These are phyloP conservation scores for Oryzias sinensis DNA, from an alignment of 2,797 vertebrate species.

Conservation along the genomic window DNA sequence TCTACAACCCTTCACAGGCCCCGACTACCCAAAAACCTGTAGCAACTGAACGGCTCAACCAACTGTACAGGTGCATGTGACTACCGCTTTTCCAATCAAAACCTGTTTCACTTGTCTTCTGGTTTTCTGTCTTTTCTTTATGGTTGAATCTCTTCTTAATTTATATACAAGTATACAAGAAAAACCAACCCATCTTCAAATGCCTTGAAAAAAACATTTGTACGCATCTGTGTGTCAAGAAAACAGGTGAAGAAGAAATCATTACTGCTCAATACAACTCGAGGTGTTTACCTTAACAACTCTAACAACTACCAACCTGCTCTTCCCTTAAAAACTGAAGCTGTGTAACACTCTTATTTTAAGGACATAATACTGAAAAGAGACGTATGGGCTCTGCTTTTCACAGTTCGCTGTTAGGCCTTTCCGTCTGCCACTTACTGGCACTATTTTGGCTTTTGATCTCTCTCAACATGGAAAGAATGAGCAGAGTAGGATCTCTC, in stretches of 20 bases:
- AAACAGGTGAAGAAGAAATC: slow-evolving; percentile 12
- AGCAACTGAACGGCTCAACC: too few species aligned
- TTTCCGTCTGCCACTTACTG: slow-evolving; percentile 51
- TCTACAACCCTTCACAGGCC: too few species aligned
- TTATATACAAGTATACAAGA: not conserved
- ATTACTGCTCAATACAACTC: slow-evolving; percentile 1
- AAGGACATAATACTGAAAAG: slow-evolving; percentile 12
- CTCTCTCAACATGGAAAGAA: slow-evolving; percentile 51
- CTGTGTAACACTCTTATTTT: slow-evolving; percentile 16
- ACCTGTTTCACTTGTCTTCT: not conserved
- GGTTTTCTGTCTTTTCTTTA: not conserved
- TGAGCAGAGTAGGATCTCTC: slow-evolving; percentile 59
- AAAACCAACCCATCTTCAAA: slow-evolving; percentile 5
- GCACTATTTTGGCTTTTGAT: slow-evolving; percentile 61
- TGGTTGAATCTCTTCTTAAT: not conserved
- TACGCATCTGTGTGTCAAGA: slow-evolving; percentile 10
- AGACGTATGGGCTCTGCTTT: slow-evolving; percentile 32
- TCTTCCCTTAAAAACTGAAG: not conserved
- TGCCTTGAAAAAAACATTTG: slow-evolving; percentile 7
- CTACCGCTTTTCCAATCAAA: too few species aligned
- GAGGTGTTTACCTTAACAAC: slow-evolving; percentile 5
- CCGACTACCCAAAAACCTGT: too few species aligned
- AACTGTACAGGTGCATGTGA: too few species aligned
- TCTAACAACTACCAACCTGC: slow-evolving; percentile 1
- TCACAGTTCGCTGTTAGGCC: slow-evolving; percentile 37